phyloP scores from a whole-genome alignment of 2,888 invertebrate species.

The Machimus rusticus region DNA sequence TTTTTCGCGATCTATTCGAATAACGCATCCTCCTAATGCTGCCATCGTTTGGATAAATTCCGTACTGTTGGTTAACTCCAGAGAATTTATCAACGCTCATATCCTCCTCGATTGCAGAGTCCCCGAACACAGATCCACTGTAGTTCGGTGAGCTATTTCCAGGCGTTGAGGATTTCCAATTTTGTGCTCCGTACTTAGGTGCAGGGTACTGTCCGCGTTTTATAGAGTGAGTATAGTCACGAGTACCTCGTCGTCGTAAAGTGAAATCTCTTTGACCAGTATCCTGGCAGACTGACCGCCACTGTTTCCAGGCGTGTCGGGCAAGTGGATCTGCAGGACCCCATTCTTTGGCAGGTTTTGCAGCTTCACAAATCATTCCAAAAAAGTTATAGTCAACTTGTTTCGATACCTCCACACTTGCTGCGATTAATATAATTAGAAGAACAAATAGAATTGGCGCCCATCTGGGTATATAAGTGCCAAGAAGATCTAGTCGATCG shows the following conservation, averaged over 20 bases:
- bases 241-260: conserved; percentile 60
- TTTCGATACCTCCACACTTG: conserved; percentile 60
- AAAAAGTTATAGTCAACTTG: conserved; percentile 64
- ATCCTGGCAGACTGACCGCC: conserved; percentile 63
- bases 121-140: conserved; percentile 63
- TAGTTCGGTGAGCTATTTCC: conserved; percentile 63
- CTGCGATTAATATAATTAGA: conserved; percentile 57
- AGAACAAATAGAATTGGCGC: conserved; percentile 59
- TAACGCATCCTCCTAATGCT: conserved; percentile 54
- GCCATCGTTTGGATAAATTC: conserved; percentile 15
- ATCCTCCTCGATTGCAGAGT: conserved; percentile 63
- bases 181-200: conserved; percentile 50
- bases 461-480: conserved; percentile 60
- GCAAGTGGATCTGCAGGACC: conserved; percentile 63
- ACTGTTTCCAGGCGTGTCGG: conserved; percentile 63
- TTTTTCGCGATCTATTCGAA: conserved; percentile 53
- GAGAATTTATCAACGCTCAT: conserved; percentile 63
- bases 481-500: conserved; percentile 56
- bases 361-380: conserved; percentile 63
- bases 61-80: conserved; percentile 53
- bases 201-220: conserved; percentile 62
- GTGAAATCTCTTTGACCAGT: conserved; percentile 62
- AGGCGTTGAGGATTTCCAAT: conserved; percentile 61
- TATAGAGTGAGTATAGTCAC: conserved; percentile 63
- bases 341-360: conserved; percentile 63